Evolutionary conservation across 2,797 vertebrate genomes (phyloP).

Genomic region (Molossus alvarezi): DNA sequence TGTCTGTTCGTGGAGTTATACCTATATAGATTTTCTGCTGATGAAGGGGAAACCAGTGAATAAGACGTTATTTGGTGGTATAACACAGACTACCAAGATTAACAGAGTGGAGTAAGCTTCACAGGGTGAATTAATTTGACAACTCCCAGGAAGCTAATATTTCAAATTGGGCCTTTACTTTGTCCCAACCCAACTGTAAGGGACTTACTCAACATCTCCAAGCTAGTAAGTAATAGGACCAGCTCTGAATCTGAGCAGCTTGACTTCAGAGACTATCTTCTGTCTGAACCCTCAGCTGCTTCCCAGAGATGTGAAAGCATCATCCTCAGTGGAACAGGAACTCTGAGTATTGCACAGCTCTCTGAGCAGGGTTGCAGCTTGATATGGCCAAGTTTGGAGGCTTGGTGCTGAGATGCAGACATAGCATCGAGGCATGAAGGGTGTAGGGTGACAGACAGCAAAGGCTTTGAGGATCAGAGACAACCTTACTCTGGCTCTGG

Average conservation of each 20-base stretch:
- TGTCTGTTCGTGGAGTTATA: background rate
- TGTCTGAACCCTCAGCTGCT: background rate
- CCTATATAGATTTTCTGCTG: background rate
- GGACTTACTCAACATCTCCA: background rate
- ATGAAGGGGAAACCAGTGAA: slow-evolving; percentile 38
- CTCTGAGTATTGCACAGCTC: background rate
- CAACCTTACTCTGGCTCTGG: background rate
- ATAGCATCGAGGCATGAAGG: background rate
- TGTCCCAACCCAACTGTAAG: background rate
- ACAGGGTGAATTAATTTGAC: background rate
- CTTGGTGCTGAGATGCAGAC: background rate
- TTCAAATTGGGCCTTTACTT: background rate
- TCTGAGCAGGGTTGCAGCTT: background rate
- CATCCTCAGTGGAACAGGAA: background rate
- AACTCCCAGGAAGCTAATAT: slow-evolving; percentile 57
- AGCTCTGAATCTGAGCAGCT: background rate
- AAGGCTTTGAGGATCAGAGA: background rate
- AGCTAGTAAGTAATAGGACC: background rate
- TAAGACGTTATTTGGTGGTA: background rate
- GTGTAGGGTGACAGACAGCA: background rate
- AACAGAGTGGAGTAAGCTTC: slow-evolving; percentile 31
- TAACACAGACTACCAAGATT: slow-evolving; percentile 18
- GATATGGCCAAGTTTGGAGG: background rate
- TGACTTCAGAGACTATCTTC: background rate
- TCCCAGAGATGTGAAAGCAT: background rate